Conservation (phyloP, 2,113 vertebrate genomes). For the Daubentonia madagascariensis region DNA sequence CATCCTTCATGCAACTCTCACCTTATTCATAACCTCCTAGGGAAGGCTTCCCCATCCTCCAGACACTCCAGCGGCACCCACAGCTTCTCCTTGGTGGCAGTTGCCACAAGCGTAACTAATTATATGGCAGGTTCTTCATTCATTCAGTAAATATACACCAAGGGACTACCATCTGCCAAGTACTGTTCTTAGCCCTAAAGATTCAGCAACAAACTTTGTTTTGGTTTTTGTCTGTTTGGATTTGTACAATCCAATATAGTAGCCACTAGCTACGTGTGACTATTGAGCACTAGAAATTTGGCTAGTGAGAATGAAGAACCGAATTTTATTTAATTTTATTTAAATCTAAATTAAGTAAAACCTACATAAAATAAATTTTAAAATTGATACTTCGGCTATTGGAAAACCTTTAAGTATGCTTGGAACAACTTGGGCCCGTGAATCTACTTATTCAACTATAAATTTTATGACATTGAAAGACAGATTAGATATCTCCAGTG, state of each 20-base stretch:
- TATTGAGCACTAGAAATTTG: background rate
- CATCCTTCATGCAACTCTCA: background rate
- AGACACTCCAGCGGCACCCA: background rate
- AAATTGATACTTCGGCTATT: background rate
- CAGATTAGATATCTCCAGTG: background rate
- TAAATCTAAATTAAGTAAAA: background rate
- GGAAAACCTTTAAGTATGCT: background rate
- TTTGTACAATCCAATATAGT: background rate
- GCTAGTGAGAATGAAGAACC: background rate
- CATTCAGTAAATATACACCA: background rate
- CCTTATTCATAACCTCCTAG: background rate
- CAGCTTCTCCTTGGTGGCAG: background rate
- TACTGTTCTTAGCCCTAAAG: background rate
- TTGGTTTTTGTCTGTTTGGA: background rate
- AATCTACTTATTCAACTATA: background rate
- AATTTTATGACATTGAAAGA: conserved; percentile 17
- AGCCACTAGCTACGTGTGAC: background rate
- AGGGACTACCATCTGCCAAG: background rate
- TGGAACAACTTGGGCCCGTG: background rate
- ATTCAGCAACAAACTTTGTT: background rate
- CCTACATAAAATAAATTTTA: background rate
- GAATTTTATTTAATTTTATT: background rate
- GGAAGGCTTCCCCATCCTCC: background rate
- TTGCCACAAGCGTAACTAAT: background rate
- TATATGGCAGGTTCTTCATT: background rate